Evolutionary conservation across 2,113 vertebrate genomes (phyloP), one percentile per base, ranked within the genome.

Genomic region (Chionis minor): DNA sequence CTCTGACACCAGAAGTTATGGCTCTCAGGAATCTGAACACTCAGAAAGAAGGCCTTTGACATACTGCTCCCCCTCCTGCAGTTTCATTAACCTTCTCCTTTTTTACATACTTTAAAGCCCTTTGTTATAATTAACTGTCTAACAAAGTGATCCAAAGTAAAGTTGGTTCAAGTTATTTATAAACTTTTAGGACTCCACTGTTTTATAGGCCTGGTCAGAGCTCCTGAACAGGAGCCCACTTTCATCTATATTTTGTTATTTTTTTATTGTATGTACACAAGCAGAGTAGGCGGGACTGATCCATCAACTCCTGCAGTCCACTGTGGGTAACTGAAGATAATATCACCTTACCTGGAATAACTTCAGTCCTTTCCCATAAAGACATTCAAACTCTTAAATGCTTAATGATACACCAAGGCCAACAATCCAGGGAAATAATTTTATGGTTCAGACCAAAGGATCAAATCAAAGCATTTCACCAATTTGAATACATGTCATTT

Each of bases 181-280:
- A 94, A 96, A 61, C 52, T 95, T 95, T 70, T 80, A 95, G 87
- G 67, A 86, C 58, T 90, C 47, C 38, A 7, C 45, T 72, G 77
- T 32, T 94, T 95, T 80, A 93, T 65, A 72, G 66, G 54, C 45
- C 71, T 8, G 42, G 32, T 93, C 61, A 94, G 67, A 79, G 65
- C 47, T 94, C 85, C 72, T 59, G 27, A 93, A 75, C 42, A 72
- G 69, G 49, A 82, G 13, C 20, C 45, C 40, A 77, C 83, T 95
- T 95, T 91, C 86, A 95, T 81, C 49, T 52, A 14, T 23, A 72
- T 73, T 90, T 92, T 69, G 44, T 59, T 56, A 21, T 45, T 70
- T 55, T 87, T 94, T 97, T 88, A 95, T 97, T 70, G n/a, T 92
- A 86, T 94, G 96, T 97, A 94, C 45, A 73, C 63, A 95, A 67